Percentiles rank a stretch among this genome's conserved stretches.
These are phyloP conservation scores for Limosa lapponica DNA, from an alignment of 2,797 vertebrate species.

Conservation along the genomic window DNA sequence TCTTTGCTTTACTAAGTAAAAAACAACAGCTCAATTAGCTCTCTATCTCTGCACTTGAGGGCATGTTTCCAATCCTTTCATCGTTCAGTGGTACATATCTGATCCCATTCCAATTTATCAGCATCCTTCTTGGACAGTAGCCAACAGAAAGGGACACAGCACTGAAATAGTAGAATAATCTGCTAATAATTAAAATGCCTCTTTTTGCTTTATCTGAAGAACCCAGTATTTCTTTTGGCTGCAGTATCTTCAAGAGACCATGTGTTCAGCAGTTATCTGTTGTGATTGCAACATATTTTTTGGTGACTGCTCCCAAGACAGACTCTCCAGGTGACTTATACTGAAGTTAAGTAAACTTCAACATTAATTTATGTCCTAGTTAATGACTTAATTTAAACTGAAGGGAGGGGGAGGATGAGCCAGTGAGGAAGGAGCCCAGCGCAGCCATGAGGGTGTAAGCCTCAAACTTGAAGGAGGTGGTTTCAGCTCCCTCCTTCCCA, in stretches of 20 bases:
- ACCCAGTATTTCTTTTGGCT: background rate
- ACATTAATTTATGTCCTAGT: background rate
- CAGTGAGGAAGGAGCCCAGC: background rate
- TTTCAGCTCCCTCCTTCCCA: background rate
- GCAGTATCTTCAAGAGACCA: background rate
- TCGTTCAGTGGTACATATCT: slow-evolving; percentile 27
- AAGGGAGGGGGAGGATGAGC: background rate
- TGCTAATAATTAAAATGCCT: slow-evolving; percentile 24
- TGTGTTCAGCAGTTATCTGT: background rate
- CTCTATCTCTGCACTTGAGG: slow-evolving; percentile 15
- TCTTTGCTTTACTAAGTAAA: slow-evolving; percentile 31
- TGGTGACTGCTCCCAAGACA: background rate
- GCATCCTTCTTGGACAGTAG: slow-evolving; percentile 31
- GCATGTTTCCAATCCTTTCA: slow-evolving; percentile 51
- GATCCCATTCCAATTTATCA: slow-evolving; percentile 61
- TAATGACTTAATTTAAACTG: background rate
- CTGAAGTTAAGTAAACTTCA: background rate
- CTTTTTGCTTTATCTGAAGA: background rate
- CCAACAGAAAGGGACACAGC: slow-evolving; percentile 22
- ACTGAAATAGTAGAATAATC: slow-evolving; percentile 7
- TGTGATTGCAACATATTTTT: background rate
- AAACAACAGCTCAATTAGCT: slow-evolving; percentile 60
- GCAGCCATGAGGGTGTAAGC: rapidly evolving
- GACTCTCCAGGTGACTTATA: background rate
- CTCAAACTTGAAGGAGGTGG: background rate